Evolutionary conservation across 2,888 invertebrate species (phyloP).

Genomic region (Cotesia congregata): DNA sequence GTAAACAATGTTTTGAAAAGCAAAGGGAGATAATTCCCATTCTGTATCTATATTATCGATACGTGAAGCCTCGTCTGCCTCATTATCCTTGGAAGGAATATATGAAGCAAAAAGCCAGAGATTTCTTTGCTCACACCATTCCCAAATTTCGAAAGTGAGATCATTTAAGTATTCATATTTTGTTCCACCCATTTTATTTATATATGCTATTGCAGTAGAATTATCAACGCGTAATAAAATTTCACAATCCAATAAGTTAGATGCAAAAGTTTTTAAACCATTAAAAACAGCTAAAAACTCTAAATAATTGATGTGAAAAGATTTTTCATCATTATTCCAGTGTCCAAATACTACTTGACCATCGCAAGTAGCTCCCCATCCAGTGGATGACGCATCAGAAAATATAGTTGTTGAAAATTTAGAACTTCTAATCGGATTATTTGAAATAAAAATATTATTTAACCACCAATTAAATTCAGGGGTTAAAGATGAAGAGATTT

Average conservation of each 20-base stretch:
- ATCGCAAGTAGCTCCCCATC: constrained; percentile 16
- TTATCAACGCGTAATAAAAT: constrained; percentile 41
- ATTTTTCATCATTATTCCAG: constrained; percentile 34
- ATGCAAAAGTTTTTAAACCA: constrained; percentile 38
- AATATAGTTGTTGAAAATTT: constrained; percentile 18
- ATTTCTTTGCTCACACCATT: constrained; percentile 5
- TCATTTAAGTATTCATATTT: neutral
- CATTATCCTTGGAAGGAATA: constrained; percentile 10
- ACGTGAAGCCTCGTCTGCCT: neutral
- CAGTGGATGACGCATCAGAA: constrained; percentile 24
- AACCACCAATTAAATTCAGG: constrained; percentile 10
- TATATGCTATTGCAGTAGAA: constrained; percentile 43
- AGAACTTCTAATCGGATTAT: constrained; percentile 1
- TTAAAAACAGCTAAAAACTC: constrained; percentile 41
- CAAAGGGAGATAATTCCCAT: no score
- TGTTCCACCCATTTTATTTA: constrained; percentile 21
- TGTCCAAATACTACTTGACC: neutral
- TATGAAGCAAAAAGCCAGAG: neutral
- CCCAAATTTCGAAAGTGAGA: constrained; percentile 2
- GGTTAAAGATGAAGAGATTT: constrained; percentile 8
- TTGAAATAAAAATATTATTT: neutral
- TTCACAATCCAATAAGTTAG: constrained; percentile 25
- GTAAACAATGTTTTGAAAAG: no score
- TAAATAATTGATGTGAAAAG: constrained; percentile 38
- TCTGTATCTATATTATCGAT: neutral